A percentile compares a stretch with the other conserved stretches of the same genome.
Evolutionary conservation across 2,113 vertebrate genomes (phyloP).

Genomic region (Grus americana): DNA sequence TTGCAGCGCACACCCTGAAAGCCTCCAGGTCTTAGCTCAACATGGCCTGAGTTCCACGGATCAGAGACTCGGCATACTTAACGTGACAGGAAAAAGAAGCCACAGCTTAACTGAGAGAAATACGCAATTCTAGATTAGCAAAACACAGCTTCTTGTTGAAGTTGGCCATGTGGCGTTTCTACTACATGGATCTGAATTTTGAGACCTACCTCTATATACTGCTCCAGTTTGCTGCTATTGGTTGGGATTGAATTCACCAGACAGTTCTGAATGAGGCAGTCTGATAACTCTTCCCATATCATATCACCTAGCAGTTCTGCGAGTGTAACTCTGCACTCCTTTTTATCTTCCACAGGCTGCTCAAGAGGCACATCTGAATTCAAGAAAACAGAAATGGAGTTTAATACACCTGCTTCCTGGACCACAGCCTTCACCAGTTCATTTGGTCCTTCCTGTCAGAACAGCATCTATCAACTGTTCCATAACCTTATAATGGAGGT

Average conservation of each 20-base stretch:
- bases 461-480: neutral
- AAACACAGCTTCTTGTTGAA: neutral
- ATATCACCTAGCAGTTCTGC: slow-evolving; percentile 83
- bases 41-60: neutral
- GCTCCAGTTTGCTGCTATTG: slow-evolving; percentile 88
- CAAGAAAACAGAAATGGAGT: neutral
- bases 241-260: slow-evolving; percentile 91
- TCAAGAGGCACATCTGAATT: slow-evolving; percentile 78
- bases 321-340: slow-evolving; percentile 13
- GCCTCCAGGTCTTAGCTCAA: neutral
- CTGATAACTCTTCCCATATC: slow-evolving; percentile 91
- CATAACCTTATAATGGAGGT: neutral
- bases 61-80: neutral
- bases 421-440: neutral
- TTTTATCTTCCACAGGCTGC: slow-evolving; percentile 58
- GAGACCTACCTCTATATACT: slow-evolving; percentile 85
- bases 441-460: neutral
- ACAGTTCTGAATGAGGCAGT: slow-evolving; percentile 90
- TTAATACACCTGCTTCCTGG: neutral
- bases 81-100: neutral
- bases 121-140: neutral
- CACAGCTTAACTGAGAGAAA: neutral
- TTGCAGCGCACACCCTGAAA: neutral
- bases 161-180: neutral
- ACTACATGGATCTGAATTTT: too few relatives aligned